Conservation (phyloP, 2,888 invertebrate species). For the Apamea crenata region DNA sequence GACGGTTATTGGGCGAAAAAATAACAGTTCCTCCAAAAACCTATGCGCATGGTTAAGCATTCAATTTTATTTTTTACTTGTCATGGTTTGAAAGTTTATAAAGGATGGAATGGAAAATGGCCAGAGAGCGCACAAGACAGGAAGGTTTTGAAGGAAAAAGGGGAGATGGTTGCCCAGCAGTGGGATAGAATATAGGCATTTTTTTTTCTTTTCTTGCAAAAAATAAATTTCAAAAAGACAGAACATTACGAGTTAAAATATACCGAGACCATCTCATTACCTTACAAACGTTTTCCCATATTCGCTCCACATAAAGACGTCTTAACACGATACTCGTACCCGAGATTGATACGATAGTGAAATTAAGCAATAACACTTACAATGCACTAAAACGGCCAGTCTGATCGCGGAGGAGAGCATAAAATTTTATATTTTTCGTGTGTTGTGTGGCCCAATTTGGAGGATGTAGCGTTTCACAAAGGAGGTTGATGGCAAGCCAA, state of each 20-base stretch:
- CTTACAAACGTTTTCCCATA: constrained; percentile 45
- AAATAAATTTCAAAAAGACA: not conserved
- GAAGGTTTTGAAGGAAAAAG: not conserved
- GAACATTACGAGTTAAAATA: constrained; percentile 16
- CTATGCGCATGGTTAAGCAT: not conserved
- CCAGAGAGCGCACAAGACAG: not conserved
- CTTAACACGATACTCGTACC: constrained; percentile 68
- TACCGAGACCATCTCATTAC: constrained; percentile 49
- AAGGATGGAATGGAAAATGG: not conserved
- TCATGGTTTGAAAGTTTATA: not conserved
- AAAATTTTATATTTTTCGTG: constrained; percentile 88
- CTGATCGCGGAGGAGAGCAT: constrained; percentile 81
- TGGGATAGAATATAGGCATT: not conserved
- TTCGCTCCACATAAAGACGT: constrained; percentile 60
- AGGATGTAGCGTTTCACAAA: constrained; percentile 61
- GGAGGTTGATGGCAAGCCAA: not conserved
- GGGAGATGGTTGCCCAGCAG: not conserved
- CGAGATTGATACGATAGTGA: constrained; percentile 83
- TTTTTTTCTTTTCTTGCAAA: not conserved
- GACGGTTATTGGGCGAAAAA: not conserved
- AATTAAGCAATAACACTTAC: constrained; percentile 90
- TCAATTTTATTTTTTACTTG: too few relatives aligned
- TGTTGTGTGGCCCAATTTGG: constrained; percentile 48
- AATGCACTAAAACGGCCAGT: constrained; percentile 79
- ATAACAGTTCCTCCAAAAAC: not conserved